Base-by-base conservation (phyloP, 2,113 vertebrate genomes). In the Narcine bancroftii region DNA sequence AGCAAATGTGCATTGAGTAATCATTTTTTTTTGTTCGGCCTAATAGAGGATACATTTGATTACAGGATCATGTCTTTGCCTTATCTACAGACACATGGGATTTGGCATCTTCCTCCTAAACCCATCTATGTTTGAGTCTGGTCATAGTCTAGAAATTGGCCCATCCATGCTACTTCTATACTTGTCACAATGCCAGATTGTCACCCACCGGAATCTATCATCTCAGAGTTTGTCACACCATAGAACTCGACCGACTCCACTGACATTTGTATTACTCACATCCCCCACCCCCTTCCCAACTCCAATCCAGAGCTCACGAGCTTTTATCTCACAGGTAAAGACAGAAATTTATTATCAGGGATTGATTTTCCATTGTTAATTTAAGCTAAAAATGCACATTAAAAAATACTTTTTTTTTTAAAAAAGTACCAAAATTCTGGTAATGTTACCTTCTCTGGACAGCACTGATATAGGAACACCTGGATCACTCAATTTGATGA, bases 401-500 rank as follows among this genome's bases (percentile, higher is more conserved):
- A n/a, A n/a, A n/a, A n/a, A n/a, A n/a, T n/a, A n/a, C n/a, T n/a
- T n/a, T n/a, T n/a, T n/a, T n/a, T n/a, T n/a, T n/a, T n/a, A n/a
- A n/a, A 19, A 39, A 75, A n/a, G 2, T 19, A 17, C 11, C 39
- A 75, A 75, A 75, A 75, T 85, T 42, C 26, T 53, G 92, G 24
- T 66, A n/a, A 24, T 56, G 93, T 0, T 93, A 99, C 99, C 98
- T 96, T 99, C 97, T 93, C 97, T 96, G 93, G 96, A 95, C 10
- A 99, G 96, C 33, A 99, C 98, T 0, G 97, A 99, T 87, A 99
- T 95, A 15, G 98, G 98, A 92, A 99, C 99, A 65, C 99, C 99
- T 0, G 98, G 97, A 94, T 99, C 98, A 0, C 99, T 99, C 92
- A 99, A 97, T 94, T 99, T 99, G 93, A 99, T 99, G 94, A 99